Conservation (phyloP, 2,113 vertebrate species). For the Petrocephalus zakoni region DNA sequence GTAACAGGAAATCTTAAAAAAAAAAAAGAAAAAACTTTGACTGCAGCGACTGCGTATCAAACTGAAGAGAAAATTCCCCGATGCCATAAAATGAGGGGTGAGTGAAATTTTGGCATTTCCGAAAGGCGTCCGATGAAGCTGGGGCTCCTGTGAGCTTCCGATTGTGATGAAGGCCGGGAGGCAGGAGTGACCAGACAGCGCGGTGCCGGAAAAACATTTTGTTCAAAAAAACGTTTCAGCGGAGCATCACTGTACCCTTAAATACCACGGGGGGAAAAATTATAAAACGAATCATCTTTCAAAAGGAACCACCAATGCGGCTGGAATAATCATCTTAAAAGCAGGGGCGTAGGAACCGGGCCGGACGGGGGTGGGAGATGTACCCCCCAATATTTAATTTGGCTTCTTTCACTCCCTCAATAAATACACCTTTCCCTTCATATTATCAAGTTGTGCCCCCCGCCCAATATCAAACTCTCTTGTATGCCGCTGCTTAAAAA, state of each 20-base stretch:
- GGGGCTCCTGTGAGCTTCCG: background rate
- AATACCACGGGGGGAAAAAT: conserved; percentile 12
- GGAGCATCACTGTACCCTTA: background rate
- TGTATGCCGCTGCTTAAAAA: background rate
- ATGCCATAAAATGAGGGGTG: background rate
- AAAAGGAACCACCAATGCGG: conserved; percentile 21
- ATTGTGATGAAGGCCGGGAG: background rate
- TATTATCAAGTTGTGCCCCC: background rate
- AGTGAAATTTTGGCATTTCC: background rate
- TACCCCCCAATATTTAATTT: background rate
- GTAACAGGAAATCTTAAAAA: conserved; percentile 38
- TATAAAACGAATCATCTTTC: conserved; percentile 24
- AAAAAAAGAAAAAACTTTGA: conserved; percentile 16
- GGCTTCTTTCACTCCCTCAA: background rate
- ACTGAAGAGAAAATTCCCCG: background rate
- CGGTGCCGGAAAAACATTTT: background rate
- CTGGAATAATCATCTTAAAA: conserved; percentile 26
- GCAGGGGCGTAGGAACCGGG: background rate
- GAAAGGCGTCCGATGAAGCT: background rate
- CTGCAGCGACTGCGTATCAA: conserved; percentile 15
- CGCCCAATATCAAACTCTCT: background rate
- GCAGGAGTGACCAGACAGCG: background rate
- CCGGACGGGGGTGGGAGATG: background rate
- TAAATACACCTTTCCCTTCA: background rate
- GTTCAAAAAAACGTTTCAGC: background rate